A percentile compares a stretch with the other conserved stretches of the same genome.
phyloP scores from a whole-genome alignment of 2,888 invertebrate species.

The Teleogryllus oceanicus region DNA sequence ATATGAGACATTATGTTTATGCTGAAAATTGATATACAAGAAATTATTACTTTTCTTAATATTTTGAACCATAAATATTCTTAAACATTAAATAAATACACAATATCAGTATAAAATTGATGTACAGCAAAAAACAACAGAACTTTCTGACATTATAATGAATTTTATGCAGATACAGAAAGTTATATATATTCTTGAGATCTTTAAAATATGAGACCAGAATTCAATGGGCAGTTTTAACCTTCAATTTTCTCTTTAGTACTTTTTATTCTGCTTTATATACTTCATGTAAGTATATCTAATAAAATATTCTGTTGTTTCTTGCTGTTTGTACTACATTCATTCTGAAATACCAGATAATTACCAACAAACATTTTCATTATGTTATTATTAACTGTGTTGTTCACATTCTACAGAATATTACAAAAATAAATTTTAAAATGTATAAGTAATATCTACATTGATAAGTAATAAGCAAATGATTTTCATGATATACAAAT shows the following conservation, averaged over 20 bases:
- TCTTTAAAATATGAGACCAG: not conserved
- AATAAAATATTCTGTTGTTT: not conserved
- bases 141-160: not conserved
- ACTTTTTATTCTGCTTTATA: not conserved
- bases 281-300: not conserved
- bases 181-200: not conserved
- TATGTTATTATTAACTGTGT: not conserved
- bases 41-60: not conserved
- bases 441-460: not conserved
- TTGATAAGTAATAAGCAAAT: not conserved
- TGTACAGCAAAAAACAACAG: conserved; percentile 1
- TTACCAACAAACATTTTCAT: conserved; percentile 7
- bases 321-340: not conserved
- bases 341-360: not conserved
- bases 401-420: not conserved
- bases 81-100: not conserved
- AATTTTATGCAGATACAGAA: not conserved
- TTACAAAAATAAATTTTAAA: conserved; percentile 3
- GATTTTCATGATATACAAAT: not conserved
- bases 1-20: not conserved
- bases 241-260: not conserved
- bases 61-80: not conserved
- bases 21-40: not conserved
- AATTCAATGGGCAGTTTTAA: not conserved
- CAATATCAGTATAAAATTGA: conserved; percentile 3